A percentile compares a stretch with the other conserved stretches of the same genome.
These are phyloP conservation scores for Petrocephalus microphthalmus DNA, from an alignment of 2,113 vertebrate species.

Conservation along the genomic window DNA sequence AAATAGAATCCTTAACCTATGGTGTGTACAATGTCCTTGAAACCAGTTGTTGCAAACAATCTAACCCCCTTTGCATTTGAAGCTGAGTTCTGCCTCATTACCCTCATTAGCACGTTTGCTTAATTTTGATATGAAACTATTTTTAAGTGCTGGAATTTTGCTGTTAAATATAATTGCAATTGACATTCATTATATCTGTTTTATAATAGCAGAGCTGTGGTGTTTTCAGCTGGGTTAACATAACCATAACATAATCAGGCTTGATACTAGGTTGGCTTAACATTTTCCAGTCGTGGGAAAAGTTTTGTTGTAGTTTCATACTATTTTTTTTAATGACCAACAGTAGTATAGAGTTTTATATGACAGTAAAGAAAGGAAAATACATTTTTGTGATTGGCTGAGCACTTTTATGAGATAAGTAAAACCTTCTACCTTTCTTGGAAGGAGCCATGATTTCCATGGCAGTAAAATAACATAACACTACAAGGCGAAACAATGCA, in stretches of 20 bases:
- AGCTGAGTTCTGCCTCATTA: too few species aligned
- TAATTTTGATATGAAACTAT: neutral
- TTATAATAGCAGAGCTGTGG: neutral
- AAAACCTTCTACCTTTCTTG: neutral
- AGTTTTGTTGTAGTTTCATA: neutral
- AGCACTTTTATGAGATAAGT: neutral
- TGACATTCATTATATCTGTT: neutral
- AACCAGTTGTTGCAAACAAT: neutral
- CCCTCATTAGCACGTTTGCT: neutral
- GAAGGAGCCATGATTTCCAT: neutral
- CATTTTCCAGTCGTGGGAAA: neutral
- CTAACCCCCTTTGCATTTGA: neutral
- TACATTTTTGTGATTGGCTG: neutral
- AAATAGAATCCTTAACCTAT: neutral
- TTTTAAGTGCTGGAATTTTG: neutral
- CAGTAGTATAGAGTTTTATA: neutral
- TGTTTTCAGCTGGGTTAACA: neutral
- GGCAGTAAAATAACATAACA: neutral
- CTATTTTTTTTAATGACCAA: neutral
- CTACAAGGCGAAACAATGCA: neutral
- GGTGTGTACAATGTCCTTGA: neutral
- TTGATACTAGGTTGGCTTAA: neutral
- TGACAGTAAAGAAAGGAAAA: neutral
- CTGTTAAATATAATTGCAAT: neutral
- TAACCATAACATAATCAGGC: neutral